These are phyloP conservation scores for Laticauda colubrina DNA, from an alignment of 2,113 vertebrate species.

Conservation along the genomic window DNA sequence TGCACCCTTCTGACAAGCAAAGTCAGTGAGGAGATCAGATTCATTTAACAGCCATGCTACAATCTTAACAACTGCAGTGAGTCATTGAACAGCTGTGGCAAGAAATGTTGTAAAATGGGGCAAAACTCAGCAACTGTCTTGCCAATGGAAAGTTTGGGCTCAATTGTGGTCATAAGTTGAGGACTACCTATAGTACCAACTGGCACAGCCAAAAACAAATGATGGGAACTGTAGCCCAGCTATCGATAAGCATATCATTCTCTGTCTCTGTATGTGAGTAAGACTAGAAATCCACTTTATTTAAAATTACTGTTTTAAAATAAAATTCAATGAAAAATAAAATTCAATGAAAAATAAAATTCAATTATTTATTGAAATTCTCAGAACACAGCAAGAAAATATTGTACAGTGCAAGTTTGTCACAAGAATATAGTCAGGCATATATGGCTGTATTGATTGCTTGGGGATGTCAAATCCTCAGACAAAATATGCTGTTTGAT, in stretches of 20 bases:
- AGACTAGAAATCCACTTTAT: background rate
- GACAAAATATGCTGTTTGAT: background rate
- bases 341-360: too few species aligned
- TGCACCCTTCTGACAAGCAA: background rate
- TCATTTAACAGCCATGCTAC: background rate
- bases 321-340: too few species aligned
- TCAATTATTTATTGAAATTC: background rate
- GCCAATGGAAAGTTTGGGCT: background rate
- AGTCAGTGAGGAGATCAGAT: background rate
- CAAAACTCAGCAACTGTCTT: background rate
- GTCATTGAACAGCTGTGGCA: background rate
- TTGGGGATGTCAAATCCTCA: background rate
- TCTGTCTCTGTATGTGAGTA: background rate
- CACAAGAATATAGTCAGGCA: background rate
- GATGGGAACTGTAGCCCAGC: background rate
- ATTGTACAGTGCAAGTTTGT: background rate
- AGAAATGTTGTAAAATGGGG: background rate
- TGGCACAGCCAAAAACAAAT: background rate
- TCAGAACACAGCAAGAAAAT: background rate
- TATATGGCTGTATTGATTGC: background rate
- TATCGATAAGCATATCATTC: background rate
- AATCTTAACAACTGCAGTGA: background rate
- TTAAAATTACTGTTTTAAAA: background rate
- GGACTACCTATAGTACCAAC: background rate
- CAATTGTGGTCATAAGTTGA: background rate